Evolutionary conservation across 2,888 invertebrate genomes (phyloP), one percentile per base, ranked within the genome.

Genomic region (Scaptomyza cyrtandrae): DNA sequence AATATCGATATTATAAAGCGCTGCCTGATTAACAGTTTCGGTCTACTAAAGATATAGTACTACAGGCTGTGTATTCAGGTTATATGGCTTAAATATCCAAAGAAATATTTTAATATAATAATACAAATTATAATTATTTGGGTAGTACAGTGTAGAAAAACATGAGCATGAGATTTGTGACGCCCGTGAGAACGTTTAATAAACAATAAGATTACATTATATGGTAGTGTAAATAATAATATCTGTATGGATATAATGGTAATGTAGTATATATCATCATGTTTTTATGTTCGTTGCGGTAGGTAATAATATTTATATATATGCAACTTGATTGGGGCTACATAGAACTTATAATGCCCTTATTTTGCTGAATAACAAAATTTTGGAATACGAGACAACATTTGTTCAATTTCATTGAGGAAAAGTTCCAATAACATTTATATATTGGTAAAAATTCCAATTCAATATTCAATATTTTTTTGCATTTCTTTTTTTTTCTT

Each of bases 321-420:
- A 67, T 54, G 50, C 56, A 65, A 54, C 57, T 57, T 41, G 37
- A 44, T 61, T 37, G 37, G 59, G 64, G 33, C 50, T 46, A 46
- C 31, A 27, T 62, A 65, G 9, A 65, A 9, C 13, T 13, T 13
- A 14, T 58, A 71, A 48, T 16, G 54, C 16, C 69, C 58, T 39
- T 39, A 9, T 10, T n/a, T 61, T 71, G 63, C 56, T 77, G 77
- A 62, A 71, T 65, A 83, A 86, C 84, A 84, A 66, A 71, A 55
- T 76, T 66, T 57, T 88, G 86, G 84, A 88, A 87, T 88, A 86
- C 75, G 82, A 71, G 72, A 75, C 75, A 77, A 79, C 59, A 62
- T 71, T 78, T 70, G 64, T 75, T 86, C 88, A 86, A 87, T 86
- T 88, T 73, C 80, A 86, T 88, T 84, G 88, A 76, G 76, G 71